Evolutionary conservation across 1,140 invertebrate species (phyloP).

Genomic region (Leguminivora glycinivorella): DNA sequence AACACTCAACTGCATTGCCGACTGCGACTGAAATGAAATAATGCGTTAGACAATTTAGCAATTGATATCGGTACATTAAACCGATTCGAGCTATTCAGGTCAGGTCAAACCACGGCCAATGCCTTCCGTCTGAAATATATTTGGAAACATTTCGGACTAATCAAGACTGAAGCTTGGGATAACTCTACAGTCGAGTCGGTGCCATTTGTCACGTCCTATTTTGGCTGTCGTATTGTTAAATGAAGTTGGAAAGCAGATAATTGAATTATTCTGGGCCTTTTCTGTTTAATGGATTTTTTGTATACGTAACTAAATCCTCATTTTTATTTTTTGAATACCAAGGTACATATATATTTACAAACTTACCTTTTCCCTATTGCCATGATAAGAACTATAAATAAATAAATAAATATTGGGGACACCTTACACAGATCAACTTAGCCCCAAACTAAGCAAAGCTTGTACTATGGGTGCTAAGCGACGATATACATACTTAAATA

Average conservation of each 20-base stretch:
- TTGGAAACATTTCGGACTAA: constrained; percentile 13
- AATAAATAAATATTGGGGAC: too few relatives aligned
- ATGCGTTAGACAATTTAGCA: constrained; percentile 14
- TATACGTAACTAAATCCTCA: neutral
- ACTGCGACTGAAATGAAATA: constrained; percentile 4
- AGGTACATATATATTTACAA: neutral
- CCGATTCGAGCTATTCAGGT: constrained; percentile 12
- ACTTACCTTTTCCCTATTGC: too few relatives aligned
- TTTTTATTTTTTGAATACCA: too few relatives aligned
- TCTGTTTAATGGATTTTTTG: neutral
- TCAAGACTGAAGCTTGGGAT: neutral
- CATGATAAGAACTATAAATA: too few relatives aligned
- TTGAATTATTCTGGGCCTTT: neutral
- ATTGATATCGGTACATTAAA: neutral
- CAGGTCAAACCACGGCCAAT: neutral
- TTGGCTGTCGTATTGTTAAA: neutral
- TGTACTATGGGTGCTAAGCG: too few relatives aligned
- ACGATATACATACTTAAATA: too few relatives aligned
- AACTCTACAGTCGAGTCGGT: neutral
- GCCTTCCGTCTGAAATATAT: constrained; percentile 4
- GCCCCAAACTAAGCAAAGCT: too few relatives aligned
- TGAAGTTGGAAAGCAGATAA: constrained; percentile 3
- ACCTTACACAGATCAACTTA: too few relatives aligned
- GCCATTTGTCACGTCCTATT: neutral
- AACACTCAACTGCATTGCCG: neutral